Evolutionary conservation across 2,113 vertebrate species (phyloP).

Genomic region (Nesogale talazaci): DNA sequence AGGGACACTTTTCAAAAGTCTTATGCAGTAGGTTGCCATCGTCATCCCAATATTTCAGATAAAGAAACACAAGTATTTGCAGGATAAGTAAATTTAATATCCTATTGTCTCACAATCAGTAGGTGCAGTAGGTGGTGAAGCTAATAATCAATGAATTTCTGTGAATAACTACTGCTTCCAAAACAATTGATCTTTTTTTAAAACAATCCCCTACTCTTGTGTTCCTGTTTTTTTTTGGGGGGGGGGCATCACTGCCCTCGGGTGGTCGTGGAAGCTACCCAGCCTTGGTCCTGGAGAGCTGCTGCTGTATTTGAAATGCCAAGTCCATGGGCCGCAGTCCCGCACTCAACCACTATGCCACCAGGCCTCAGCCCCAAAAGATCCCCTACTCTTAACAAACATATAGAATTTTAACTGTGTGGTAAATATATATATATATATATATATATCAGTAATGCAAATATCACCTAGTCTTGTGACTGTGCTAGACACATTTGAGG

Average conservation of each 20-base stretch:
- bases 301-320: too few species aligned
- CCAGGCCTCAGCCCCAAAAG: too few species aligned
- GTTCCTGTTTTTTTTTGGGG: too few species aligned
- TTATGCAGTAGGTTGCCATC: neutral
- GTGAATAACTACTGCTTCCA: neutral
- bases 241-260: too few species aligned
- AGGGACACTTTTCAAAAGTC: neutral
- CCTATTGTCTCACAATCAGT: neutral
- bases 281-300: too few species aligned
- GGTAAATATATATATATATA: neutral
- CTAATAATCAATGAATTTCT: neutral
- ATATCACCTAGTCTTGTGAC: neutral
- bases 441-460: neutral
- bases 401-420: neutral
- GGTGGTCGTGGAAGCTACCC: too few species aligned
- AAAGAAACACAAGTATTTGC: neutral
- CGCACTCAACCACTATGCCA: too few species aligned
- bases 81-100: neutral
- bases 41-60: neutral
- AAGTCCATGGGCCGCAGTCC: too few species aligned
- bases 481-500: neutral
- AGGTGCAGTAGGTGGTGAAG: neutral
- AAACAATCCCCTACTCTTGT: too few species aligned
- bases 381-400: conserved; percentile 9
- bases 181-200: neutral